Evolutionary conservation across 2,113 vertebrate species (phyloP).

Genomic region (Sander lucioperca): DNA sequence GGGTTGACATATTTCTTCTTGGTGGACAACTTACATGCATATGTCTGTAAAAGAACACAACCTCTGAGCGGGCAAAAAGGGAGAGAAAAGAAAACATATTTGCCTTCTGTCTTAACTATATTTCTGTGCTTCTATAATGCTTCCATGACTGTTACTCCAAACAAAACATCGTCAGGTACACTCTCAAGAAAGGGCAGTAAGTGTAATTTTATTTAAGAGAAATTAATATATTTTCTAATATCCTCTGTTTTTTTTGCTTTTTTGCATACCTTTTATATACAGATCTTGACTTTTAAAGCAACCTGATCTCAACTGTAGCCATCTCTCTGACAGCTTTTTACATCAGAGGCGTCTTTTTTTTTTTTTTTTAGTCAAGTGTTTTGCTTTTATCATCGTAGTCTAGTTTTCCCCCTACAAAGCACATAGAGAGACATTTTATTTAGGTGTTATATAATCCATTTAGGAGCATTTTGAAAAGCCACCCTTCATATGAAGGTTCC

Average conservation of each 20-base stretch:
- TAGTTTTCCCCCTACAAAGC: constrained; percentile 39
- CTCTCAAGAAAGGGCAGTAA: constrained; percentile 55
- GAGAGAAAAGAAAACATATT: constrained; percentile 10
- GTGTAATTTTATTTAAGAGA: constrained; percentile 80
- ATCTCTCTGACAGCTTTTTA: constrained; percentile 31
- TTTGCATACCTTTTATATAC: constrained; percentile 54
- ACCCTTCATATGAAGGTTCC: constrained; percentile 60
- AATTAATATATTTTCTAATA: constrained; percentile 85
- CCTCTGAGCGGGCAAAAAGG: constrained; percentile 7
- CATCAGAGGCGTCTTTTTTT: constrained; percentile 3
- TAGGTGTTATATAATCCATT: constrained; percentile 70
- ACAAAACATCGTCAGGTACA: constrained; percentile 61
- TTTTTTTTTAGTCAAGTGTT: constrained; percentile 44
- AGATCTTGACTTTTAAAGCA: constrained; percentile 40
- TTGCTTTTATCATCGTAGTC: constrained; percentile 37
- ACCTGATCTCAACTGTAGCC: constrained; percentile 23
- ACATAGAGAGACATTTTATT: constrained; percentile 57
- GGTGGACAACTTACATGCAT: constrained; percentile 43
- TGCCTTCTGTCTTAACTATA: constrained; percentile 48
- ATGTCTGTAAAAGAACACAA: constrained; percentile 41
- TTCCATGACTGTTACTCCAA: constrained; percentile 53
- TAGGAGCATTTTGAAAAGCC: constrained; percentile 55
- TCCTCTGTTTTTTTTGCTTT: constrained; percentile 41
- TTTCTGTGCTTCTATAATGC: constrained; percentile 44
- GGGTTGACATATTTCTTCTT: constrained; percentile 66